Conservation (phyloP, 2,113 vertebrate species). For the Stegastes partitus region DNA sequence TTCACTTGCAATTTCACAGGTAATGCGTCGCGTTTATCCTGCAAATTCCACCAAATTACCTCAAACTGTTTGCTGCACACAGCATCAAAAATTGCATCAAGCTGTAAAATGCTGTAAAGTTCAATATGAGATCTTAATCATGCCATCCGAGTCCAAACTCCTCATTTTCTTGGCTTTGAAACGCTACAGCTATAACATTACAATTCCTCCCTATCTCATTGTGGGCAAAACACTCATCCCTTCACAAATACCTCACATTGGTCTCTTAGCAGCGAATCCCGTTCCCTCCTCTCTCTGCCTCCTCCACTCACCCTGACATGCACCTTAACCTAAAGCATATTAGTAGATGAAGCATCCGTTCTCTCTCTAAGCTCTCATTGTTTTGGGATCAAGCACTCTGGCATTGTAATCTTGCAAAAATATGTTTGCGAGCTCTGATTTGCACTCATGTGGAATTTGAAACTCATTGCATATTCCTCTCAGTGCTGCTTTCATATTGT, state of each 20-base stretch:
- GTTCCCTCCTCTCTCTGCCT: constrained; percentile 65
- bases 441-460: neutral
- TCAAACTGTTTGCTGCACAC: neutral
- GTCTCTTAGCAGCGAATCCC: constrained; percentile 60
- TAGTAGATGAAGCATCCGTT: constrained; percentile 46
- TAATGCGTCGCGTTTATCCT: constrained; percentile 11
- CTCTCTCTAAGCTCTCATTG: constrained; percentile 25
- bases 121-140: neutral
- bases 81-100: neutral
- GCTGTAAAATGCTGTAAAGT: neutral
- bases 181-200: constrained; percentile 28
- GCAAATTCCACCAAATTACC: constrained; percentile 16
- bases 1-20: constrained; percentile 18
- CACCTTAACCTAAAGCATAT: constrained; percentile 35
- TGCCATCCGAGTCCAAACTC: neutral
- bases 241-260: constrained; percentile 51
- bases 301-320: constrained; percentile 51
- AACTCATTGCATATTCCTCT: constrained; percentile 8
- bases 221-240: constrained; percentile 57
- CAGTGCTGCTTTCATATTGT: no score
- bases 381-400: constrained; percentile 39
- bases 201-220: constrained; percentile 29
- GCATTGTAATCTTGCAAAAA: constrained; percentile 26
- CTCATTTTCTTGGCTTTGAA: constrained; percentile 6
- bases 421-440: neutral